Conservation (phyloP, 1,140 invertebrate species). For the Lasaia peninsularis region DNA sequence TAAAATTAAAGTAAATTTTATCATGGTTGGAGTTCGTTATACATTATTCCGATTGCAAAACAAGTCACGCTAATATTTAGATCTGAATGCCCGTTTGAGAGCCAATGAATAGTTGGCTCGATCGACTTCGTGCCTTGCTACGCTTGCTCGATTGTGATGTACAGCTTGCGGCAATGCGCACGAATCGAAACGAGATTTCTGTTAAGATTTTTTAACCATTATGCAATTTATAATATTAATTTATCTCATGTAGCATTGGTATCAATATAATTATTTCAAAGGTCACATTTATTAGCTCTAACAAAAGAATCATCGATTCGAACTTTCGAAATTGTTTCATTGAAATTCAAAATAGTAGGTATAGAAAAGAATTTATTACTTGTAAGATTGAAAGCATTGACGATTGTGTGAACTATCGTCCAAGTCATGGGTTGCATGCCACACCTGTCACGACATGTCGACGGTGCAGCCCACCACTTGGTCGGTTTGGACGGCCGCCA, state of each 20-base stretch:
- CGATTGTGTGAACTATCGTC: conserved; percentile 42
- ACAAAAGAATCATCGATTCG: conserved; percentile 6
- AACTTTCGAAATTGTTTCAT: conserved; percentile 38
- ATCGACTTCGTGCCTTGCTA: conserved; percentile 69
- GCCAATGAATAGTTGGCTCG: conserved; percentile 76
- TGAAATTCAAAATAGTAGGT: background rate
- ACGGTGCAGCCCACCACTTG: conserved; percentile 63
- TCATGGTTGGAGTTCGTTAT: conserved; percentile 37
- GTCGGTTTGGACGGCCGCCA: conserved; percentile 64
- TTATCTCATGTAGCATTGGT: conserved; percentile 3
- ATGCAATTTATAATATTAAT: conserved; percentile 31
- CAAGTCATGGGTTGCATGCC: conserved; percentile 66
- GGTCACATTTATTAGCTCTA: background rate
- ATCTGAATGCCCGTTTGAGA: conserved; percentile 70
- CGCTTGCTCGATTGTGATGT: conserved; percentile 74
- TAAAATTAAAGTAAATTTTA: conserved; percentile 29
- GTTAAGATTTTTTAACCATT: conserved; percentile 35
- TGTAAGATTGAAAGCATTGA: conserved; percentile 29
- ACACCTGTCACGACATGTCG: conserved; percentile 65
- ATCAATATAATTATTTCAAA: background rate
- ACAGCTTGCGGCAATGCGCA: conserved; percentile 65
- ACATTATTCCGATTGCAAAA: conserved; percentile 63
- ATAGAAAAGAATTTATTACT: background rate
- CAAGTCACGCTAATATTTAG: conserved; percentile 68
- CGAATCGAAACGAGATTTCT: conserved; percentile 60